Conservation (phyloP, 2,797 vertebrate species). For the Dryobates pubescens region DNA sequence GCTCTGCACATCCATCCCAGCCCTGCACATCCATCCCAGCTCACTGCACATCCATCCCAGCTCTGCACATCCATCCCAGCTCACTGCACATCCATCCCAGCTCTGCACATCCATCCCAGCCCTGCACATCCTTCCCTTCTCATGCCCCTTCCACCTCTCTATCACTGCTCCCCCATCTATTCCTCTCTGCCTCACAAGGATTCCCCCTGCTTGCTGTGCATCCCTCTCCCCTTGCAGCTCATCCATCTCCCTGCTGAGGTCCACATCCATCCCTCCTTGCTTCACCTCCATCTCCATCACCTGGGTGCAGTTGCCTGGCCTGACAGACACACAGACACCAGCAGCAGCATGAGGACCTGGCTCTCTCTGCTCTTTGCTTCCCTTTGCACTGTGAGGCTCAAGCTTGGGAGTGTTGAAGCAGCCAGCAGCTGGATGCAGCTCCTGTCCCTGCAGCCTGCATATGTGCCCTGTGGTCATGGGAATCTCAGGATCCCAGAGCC, state of each 20-base stretch:
- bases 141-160: not conserved
- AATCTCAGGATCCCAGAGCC: too few species aligned
- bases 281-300: not conserved
- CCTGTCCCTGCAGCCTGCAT: too few species aligned
- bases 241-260: not conserved
- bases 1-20: not conserved
- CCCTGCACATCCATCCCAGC: not conserved
- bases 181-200: not conserved
- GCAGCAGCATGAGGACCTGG: not conserved
- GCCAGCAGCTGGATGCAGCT: not conserved
- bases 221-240: not conserved
- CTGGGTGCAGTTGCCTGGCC: not conserved
- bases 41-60: not conserved
- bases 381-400: fast-evolving
- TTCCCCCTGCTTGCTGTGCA: not conserved
- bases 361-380: not conserved
- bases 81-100: not conserved
- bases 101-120: too few species aligned
- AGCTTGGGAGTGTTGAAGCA: not conserved
- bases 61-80: not conserved
- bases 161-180: not conserved
- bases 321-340: not conserved
- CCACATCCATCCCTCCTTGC: not conserved
- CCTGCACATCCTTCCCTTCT: not conserved
- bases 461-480: not conserved